These are phyloP conservation scores for Proterorhinus semilunaris DNA, from an alignment of 2,113 vertebrate species.

Conservation along the genomic window DNA sequence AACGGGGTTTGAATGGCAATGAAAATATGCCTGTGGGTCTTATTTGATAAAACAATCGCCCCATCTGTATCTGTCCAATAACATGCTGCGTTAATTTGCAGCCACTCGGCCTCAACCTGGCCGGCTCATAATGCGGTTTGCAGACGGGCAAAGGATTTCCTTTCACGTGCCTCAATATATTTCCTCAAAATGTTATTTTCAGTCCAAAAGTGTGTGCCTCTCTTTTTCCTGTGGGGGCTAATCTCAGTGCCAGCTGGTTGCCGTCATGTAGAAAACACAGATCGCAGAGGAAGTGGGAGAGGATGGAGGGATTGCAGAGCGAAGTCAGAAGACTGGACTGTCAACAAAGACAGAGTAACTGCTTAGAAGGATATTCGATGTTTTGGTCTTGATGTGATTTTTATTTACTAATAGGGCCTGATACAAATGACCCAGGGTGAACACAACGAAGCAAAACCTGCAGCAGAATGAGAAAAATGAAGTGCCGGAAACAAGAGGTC, in stretches of 20 bases:
- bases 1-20: constrained; percentile 53
- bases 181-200: constrained; percentile 72
- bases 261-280: constrained; percentile 61
- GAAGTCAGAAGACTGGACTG: constrained; percentile 21
- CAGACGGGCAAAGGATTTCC: constrained; percentile 74
- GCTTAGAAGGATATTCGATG: neutral
- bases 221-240: constrained; percentile 43
- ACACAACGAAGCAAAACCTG: constrained; percentile 18
- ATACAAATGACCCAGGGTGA: constrained; percentile 18
- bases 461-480: constrained; percentile 48
- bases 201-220: constrained; percentile 47
- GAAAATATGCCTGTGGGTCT: constrained; percentile 39
- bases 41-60: constrained; percentile 56
- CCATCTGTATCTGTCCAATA: constrained; percentile 60
- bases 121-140: constrained; percentile 53
- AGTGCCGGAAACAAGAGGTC: constrained; percentile 49
- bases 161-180: constrained; percentile 67
- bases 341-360: constrained; percentile 11
- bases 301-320: neutral
- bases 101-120: constrained; percentile 53
- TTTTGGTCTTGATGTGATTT: neutral
- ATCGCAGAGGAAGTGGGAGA: constrained; percentile 32
- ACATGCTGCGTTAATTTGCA: constrained; percentile 60
- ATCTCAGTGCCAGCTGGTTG: constrained; percentile 70
- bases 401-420: neutral